These are phyloP conservation scores for Ciconia stormi DNA, from an alignment of 2,113 vertebrate genomes.

Conservation along the genomic window DNA sequence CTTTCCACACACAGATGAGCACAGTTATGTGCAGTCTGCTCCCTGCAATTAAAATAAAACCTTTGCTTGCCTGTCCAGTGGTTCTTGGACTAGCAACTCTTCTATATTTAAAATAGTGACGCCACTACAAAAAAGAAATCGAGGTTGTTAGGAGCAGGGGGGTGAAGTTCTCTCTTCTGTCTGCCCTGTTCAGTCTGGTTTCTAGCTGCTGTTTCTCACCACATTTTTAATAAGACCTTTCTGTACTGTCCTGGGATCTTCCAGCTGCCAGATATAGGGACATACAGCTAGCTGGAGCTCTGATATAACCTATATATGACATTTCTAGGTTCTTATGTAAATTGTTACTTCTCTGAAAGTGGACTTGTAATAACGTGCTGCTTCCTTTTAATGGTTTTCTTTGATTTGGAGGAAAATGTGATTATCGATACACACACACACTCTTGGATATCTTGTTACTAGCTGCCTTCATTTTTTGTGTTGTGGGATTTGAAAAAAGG, in stretches of 20 bases:
- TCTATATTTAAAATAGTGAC: not conserved
- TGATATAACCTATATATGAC: not conserved
- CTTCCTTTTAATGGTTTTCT: not conserved
- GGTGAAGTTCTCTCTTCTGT: not conserved
- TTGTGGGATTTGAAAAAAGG: not conserved
- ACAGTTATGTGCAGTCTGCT: not conserved
- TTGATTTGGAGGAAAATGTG: not conserved
- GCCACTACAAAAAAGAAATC: not conserved
- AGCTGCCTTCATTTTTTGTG: not conserved
- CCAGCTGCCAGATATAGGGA: not conserved
- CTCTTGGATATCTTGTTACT: not conserved
- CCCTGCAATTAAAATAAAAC: not conserved
- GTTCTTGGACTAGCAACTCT: not conserved
- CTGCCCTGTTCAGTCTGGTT: not conserved
- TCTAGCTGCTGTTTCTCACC: not conserved
- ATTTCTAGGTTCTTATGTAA: not conserved
- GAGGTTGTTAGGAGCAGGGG: not conserved
- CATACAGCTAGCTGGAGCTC: not conserved
- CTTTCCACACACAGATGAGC: not conserved
- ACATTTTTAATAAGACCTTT: not conserved
- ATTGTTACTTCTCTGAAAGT: not conserved
- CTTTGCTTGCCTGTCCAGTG: not conserved
- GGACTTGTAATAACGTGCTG: not conserved
- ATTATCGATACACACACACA: not conserved
- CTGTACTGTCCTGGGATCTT: not conserved